Conservation (phyloP, 2,888 invertebrate genomes). For the Molorchus minor region DNA sequence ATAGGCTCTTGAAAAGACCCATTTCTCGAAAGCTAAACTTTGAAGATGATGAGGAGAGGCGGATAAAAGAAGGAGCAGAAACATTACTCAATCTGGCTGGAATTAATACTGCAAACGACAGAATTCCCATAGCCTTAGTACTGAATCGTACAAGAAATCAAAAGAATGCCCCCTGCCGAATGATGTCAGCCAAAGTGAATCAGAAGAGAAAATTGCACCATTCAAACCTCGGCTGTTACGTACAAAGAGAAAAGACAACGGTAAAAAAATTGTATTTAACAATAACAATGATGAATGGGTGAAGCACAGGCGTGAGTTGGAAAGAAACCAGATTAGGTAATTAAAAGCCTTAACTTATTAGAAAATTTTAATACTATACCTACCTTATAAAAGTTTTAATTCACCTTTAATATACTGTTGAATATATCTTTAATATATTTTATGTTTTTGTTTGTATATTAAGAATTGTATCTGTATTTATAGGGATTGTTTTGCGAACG, state of each 20-base stretch:
- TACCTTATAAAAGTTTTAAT: constrained; percentile 31
- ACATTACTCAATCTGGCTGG: constrained; percentile 81
- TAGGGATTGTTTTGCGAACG: constrained; percentile 49
- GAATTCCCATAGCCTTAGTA: constrained; percentile 40
- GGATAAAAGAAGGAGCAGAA: constrained; percentile 82
- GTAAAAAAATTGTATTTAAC: constrained; percentile 49
- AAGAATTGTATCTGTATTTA: constrained; percentile 38
- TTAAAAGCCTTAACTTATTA: constrained; percentile 44
- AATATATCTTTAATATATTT: constrained; percentile 54
- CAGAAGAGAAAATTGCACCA: constrained; percentile 52
- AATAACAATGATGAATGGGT: constrained; percentile 58
- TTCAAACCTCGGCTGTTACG: constrained; percentile 58
- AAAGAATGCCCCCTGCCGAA: constrained; percentile 34
- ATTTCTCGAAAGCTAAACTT: constrained; percentile 57
- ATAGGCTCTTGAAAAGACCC: constrained; percentile 44
- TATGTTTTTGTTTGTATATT: constrained; percentile 54
- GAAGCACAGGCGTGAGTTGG: constrained; percentile 57
- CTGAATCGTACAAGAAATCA: constrained; percentile 34
- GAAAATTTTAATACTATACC: constrained; percentile 39
- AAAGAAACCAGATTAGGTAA: constrained; percentile 59
- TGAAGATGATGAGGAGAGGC: constrained; percentile 74
- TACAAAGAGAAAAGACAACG: constrained; percentile 53
- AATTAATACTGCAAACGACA: constrained; percentile 57
- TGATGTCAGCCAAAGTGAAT: constrained; percentile 45
- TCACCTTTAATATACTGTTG: constrained; percentile 47